Evolutionary conservation across 2,888 invertebrate species (phyloP).

Genomic region (Choreutis nemorana): DNA sequence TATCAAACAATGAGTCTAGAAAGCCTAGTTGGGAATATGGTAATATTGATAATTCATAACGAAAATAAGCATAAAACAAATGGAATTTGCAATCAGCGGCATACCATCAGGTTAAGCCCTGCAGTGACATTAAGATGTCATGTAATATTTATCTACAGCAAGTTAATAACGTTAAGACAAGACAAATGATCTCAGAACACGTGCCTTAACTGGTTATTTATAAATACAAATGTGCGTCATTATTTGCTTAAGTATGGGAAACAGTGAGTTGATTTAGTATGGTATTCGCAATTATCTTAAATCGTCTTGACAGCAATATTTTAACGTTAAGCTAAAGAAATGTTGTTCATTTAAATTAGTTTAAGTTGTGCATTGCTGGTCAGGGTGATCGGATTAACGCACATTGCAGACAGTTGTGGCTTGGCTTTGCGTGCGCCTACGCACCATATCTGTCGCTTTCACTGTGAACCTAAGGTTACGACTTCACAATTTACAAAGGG

Average conservation of each 20-base stretch:
- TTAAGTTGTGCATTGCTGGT: slow-evolving; percentile 18
- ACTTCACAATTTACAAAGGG: too few relatives aligned
- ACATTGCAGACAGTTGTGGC: slow-evolving; percentile 20
- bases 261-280: slow-evolving; percentile 3
- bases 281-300: slow-evolving; percentile 6
- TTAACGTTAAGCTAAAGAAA: slow-evolving; percentile 15
- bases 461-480: slow-evolving; percentile 14
- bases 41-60: too few relatives aligned
- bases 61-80: too few relatives aligned
- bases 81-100: too few relatives aligned
- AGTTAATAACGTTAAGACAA: too few relatives aligned
- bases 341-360: slow-evolving; percentile 23
- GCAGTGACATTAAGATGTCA: too few relatives aligned
- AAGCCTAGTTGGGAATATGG: too few relatives aligned
- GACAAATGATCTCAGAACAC: slow-evolving; percentile 10
- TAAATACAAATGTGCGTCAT: slow-evolving; percentile 10
- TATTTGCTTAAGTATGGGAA: slow-evolving; percentile 5
- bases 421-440: slow-evolving; percentile 35
- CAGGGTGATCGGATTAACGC: slow-evolving; percentile 45
- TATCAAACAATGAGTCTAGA: too few relatives aligned
- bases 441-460: slow-evolving; percentile 45
- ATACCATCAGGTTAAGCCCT: too few relatives aligned
- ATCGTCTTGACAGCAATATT: slow-evolving; percentile 6
- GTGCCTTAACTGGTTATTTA: slow-evolving; percentile 9
- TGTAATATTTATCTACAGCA: too few relatives aligned